phyloP scores from a whole-genome alignment of 1,140 invertebrate genomes.

The Stegodyphus mimosarum region DNA sequence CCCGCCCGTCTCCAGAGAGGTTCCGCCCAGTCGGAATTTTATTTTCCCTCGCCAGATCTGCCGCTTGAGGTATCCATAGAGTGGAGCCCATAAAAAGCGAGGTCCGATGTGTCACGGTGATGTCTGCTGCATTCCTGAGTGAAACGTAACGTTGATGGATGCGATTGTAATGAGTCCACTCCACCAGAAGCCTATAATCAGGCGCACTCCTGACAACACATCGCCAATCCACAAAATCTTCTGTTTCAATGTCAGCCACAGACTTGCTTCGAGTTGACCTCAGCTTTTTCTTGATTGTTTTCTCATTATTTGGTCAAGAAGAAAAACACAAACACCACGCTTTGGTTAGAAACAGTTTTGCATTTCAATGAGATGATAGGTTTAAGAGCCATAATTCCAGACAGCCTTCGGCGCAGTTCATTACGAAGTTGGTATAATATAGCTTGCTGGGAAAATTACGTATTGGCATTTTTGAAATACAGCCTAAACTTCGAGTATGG shows the following conservation, averaged over 20 bases:
- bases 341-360: slow-evolving; percentile 1
- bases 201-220: background rate
- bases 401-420: too few relatives aligned
- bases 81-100: background rate
- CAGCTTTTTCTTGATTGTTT: background rate
- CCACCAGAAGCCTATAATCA: slow-evolving; percentile 16
- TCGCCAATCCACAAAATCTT: background rate
- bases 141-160: slow-evolving; percentile 30
- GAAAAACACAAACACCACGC: background rate
- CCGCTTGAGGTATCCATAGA: background rate
- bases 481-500: too few relatives aligned
- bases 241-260: slow-evolving; percentile 3
- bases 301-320: background rate
- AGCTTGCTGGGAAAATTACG: too few relatives aligned
- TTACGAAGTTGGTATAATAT: too few relatives aligned
- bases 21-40: background rate
- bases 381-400: background rate
- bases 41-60: background rate
- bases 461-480: too few relatives aligned
- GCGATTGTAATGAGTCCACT: slow-evolving; percentile 35
- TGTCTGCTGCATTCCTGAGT: slow-evolving; percentile 1
- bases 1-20: background rate
- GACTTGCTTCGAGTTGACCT: background rate
- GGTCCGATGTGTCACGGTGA: background rate
- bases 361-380: slow-evolving; percentile 5